Base-by-base conservation (phyloP, 2,888 invertebrate genomes). In the Tuta absoluta region DNA sequence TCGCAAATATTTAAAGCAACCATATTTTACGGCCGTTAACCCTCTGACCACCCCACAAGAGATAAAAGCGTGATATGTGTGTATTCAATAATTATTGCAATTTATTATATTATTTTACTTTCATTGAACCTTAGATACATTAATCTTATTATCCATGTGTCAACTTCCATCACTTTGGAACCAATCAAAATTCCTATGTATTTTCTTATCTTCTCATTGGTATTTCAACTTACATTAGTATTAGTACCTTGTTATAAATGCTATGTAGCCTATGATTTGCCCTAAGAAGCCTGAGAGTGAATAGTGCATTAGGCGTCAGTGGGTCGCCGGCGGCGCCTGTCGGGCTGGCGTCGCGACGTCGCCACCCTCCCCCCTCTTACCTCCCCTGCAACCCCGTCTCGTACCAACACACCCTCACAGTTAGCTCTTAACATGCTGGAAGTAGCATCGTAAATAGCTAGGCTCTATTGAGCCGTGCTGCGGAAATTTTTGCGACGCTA, bases 291-390 rank as follows among this genome's bases (percentile, higher is more conserved):
- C 56, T 11, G 17, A 28, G 56, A 33, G 51, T 56, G 33, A 53
- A 53, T 56, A 33, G 33, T n/a, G n/a, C 8, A 38, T 41, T 41
- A 59, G 59, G 78, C 74, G 76, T 67, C 72, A 75, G 80, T 76
- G 74, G 76, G 83, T 75, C 77, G 80, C 75, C 77, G 80, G 61
- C 75, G 90, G 89, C 90, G 89, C 88, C 91, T 78, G 84, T 74
- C 86, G 74, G 89, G 78, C 89, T 90, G 91, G 90, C 91, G 91
- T 86, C 91, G 86, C 84, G 90, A 81, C 89, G 90, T 84, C 89
- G 87, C 84, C 77, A 72, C 49, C 69, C 63, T 65, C 67, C 74
- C 71, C 77, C 68, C 75, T 71, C 72, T 10, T 5, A 4, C 33
- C 33, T 5, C 70, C 65, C 68, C 69, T 66, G 64, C 65, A 69